Evolutionary conservation across 1,140 invertebrate genomes (phyloP), one percentile per base, ranked within the genome.

Genomic region (Neoseiulus cucumeris): DNA sequence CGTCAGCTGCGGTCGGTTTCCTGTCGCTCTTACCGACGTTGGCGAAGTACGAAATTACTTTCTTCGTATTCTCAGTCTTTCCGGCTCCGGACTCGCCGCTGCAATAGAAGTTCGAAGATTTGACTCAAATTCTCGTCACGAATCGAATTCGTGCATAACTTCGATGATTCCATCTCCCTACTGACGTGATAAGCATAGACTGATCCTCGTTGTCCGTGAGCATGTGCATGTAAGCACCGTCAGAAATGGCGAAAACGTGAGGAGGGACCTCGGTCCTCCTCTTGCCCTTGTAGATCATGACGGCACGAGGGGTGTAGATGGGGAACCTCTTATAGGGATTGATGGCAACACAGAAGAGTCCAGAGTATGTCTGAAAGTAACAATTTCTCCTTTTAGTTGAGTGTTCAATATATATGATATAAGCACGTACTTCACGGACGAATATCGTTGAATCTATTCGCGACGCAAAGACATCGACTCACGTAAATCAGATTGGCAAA

Each of bases 261-360:
- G 95, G 94, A 75, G 95, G 95, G 72, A 98, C 90, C 83, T 98
- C 95, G 82, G 89, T 95, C 81, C 94, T 87, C 80, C 95, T 91
- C 81, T 93, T 92, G 76, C 93, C 93, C 81, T 91, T 87, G 85
- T 98, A 98, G 74, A 97, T 82, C 79, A 89, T 89, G 73, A 95
- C 90, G 76, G 90, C 93, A 79, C 89, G 86, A 74, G 82, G 81
- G 70, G 92, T 97, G 82, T 98, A 98, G 77, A 98, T 96, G 72
- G 94, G 94, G 81, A 91, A 92, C 73, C 95, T 85, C 82, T 96
- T 96, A 86, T 98, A 98, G 72, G 94, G 94, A 82, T 98, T 98
- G 83, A 98, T 95, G 74, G 92, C 92, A 75, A 98, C 91, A 78
- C 94, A 98, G 85, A 98, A 98, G 75, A 98, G 85, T 77, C 94